A percentile compares a stretch with the other conserved stretches of the same genome.
Conservation (phyloP, 1,140 invertebrate species). For the Dolichoris vasculosae region DNA sequence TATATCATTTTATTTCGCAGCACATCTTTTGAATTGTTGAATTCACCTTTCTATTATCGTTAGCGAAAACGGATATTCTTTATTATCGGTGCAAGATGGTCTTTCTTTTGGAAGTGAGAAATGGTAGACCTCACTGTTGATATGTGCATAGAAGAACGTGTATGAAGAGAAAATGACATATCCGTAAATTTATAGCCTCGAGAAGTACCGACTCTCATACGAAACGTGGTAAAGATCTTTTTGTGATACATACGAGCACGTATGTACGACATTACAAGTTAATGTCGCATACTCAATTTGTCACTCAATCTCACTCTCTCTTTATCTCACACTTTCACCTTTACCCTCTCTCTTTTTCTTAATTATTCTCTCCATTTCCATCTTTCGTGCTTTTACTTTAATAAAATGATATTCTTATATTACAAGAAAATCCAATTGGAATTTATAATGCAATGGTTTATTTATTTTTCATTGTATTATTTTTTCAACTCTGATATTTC, state of each 20-base stretch:
- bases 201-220: constrained; percentile 50
- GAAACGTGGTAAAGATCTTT: constrained; percentile 59
- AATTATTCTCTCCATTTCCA: not conserved
- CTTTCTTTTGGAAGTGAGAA: constrained; percentile 5
- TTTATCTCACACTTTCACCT: not conserved
- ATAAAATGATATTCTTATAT: not conserved
- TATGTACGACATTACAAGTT: not conserved
- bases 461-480: no score
- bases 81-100: not conserved
- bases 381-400: not conserved
- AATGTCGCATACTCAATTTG: constrained; percentile 40
- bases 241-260: constrained; percentile 53
- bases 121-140: not conserved
- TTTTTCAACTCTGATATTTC: no score
- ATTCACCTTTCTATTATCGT: not conserved
- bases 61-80: not conserved
- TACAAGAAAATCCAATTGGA: not conserved
- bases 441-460: no score
- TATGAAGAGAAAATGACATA: not conserved
- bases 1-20: not conserved
- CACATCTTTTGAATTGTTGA: not conserved
- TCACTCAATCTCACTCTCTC: not conserved
- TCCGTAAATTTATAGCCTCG: not conserved
- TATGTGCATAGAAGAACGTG: not conserved
- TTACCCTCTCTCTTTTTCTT: not conserved